Percentiles rank a stretch among this genome's conserved stretches.
phyloP scores from a whole-genome alignment of 2,888 invertebrate species.

The Leptinotarsa haldemani region DNA sequence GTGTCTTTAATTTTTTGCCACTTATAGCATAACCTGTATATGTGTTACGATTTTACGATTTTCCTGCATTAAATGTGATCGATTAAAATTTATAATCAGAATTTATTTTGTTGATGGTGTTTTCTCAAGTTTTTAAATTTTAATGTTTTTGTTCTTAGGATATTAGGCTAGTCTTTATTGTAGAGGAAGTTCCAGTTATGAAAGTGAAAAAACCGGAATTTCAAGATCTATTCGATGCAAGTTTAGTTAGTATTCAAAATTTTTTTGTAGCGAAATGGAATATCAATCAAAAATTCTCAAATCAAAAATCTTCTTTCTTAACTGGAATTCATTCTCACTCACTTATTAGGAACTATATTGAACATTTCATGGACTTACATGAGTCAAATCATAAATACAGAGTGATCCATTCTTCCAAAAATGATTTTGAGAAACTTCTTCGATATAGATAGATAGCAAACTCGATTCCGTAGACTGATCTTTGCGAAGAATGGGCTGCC shows the following conservation, averaged over 20 bases:
- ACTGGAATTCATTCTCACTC: constrained; percentile 27
- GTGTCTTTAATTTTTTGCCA: neutral
- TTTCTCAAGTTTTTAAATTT: constrained; percentile 46
- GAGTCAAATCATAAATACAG: constrained; percentile 45
- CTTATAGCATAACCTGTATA: constrained; percentile 24
- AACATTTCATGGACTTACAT: constrained; percentile 50
- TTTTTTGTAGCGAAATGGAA: constrained; percentile 20
- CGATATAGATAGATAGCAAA: neutral
- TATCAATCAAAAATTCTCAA: constrained; percentile 21
- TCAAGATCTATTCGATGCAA: neutral
- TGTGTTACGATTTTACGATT: constrained; percentile 27
- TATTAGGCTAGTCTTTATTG: constrained; percentile 56
- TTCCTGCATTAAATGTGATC: constrained; percentile 49
- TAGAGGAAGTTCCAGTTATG: constrained; percentile 39
- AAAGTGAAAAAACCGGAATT: constrained; percentile 5
- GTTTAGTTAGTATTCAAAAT: neutral
- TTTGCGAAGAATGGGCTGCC: constrained; percentile 12
- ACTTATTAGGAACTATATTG: constrained; percentile 25
- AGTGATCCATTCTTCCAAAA: constrained; percentile 20
- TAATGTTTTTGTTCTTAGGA: constrained; percentile 48
- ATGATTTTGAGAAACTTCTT: neutral
- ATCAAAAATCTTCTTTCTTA: constrained; percentile 5
- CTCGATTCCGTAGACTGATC: constrained; percentile 12
- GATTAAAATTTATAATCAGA: constrained; percentile 41
- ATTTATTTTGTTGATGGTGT: constrained; percentile 42